Conservation (phyloP, 2,797 vertebrate species). For the Stomatorhinus walkeri region DNA sequence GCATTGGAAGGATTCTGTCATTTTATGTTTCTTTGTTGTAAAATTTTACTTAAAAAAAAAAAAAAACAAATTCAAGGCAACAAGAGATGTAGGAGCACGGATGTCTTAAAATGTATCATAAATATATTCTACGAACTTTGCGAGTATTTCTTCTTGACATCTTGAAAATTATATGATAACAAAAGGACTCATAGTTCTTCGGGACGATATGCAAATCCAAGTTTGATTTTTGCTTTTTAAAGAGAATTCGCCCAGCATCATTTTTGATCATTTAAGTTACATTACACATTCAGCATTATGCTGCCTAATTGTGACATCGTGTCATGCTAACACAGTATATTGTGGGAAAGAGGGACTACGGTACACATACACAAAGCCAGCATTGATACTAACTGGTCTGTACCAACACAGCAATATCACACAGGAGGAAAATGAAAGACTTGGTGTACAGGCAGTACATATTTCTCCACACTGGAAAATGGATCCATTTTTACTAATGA, state of each 20-base stretch:
- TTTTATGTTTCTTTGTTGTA: neutral
- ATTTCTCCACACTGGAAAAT: neutral
- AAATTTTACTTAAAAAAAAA: neutral
- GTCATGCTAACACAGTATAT: neutral
- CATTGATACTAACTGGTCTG: neutral
- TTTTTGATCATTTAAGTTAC: neutral
- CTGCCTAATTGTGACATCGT: neutral
- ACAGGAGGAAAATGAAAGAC: neutral
- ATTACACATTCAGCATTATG: neutral
- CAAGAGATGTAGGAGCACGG: neutral
- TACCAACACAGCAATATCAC: neutral
- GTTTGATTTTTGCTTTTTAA: neutral
- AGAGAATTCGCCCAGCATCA: neutral
- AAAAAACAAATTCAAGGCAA: neutral
- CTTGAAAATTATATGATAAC: neutral
- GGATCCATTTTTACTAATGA: neutral
- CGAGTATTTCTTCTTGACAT: neutral
- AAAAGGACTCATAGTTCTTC: neutral
- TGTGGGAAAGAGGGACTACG: neutral
- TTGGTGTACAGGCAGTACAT: neutral
- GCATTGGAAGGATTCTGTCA: neutral
- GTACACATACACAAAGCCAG: neutral
- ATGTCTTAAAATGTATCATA: neutral
- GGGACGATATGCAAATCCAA: neutral
- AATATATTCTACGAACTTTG: neutral